Base-by-base conservation (phyloP, 2,888 invertebrate species). In the Scaptomyza flava region DNA sequence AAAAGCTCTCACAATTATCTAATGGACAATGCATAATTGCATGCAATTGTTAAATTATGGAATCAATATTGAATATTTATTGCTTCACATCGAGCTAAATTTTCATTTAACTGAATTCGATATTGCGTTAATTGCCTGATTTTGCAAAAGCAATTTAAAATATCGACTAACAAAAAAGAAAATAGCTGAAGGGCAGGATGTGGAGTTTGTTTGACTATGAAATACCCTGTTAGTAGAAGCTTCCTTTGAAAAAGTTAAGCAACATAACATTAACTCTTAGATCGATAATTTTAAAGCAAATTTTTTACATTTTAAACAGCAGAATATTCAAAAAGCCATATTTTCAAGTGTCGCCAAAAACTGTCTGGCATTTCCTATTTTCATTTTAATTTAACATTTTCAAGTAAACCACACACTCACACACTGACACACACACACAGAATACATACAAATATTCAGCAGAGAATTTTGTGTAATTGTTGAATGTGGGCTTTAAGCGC, bases 1-100 rank as follows among this genome's bases (percentile, higher is more conserved):
- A 41, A 50, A 61, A 17, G 41, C 41, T 56, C 31, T 43, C 34
- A 64, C 51, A 68, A 64, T 68, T 72, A 65, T 72, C 57, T 64
- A 77, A 61, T 56, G 62, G 41, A 46, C 67, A 67, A 64, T 56
- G 47, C 46, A n/a, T 59, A 74, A 74, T 74, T 74, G 67, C 66
- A 41, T 42, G 48, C 61, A 71, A 77, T 74, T 77, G 72, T 72
- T 74, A 46, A 72, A 74, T 72, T 63, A 72, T 72, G 53, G 54
- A 43, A 72, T 72, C 57, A 57, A 68, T 72, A 63, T 72, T 68
- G 57, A 62, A 67, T 72, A 72, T 77, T 63, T 63, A 77, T 74
- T 72, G 75, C 53, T 61, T 4, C 8, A 41, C 42, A 45, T 61
- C 30, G 46, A 38, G 34, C 45, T 52, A 3, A 56, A 51, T 34